Evolutionary conservation across 37 sponge, comb jelly and placozoan genomes (phyloP).

Genomic region (Spongilla lacustris): DNA sequence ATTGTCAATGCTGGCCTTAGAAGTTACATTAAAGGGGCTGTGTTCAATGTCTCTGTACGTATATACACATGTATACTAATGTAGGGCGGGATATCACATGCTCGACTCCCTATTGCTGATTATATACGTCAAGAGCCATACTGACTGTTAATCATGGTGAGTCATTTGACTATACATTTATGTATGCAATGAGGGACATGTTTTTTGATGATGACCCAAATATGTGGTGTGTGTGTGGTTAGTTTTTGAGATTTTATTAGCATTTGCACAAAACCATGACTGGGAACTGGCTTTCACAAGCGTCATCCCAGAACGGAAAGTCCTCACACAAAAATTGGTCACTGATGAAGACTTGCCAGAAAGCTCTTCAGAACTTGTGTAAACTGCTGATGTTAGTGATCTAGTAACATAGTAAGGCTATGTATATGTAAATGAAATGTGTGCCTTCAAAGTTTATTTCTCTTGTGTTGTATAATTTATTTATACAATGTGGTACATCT

Average conservation of each 20-base stretch:
- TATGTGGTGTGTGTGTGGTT: not conserved
- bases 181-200: no score
- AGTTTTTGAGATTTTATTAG: slow-evolving; percentile 88
- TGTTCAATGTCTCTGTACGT: no score
- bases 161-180: no score
- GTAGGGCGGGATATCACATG: slow-evolving; percentile 83
- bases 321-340: not conserved
- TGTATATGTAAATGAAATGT: no score
- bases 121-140: slow-evolving; percentile 66
- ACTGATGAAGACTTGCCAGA: not conserved
- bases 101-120: slow-evolving; percentile 73
- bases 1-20: no score
- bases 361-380: not conserved
- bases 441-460: no score
- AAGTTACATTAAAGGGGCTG: no score
- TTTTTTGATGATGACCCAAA: not conserved
- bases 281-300: slow-evolving; percentile 70
- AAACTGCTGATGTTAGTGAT: not conserved
- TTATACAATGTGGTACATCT: no score
- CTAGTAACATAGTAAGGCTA: not conserved
- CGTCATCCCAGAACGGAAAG: slow-evolving; percentile 74
- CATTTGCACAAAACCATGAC: slow-evolving; percentile 43
- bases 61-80: no score
- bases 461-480: no score
- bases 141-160: slow-evolving; percentile 88